Evolutionary conservation across 2,888 invertebrate genomes (phyloP).

Genomic region (Deroplatys truncata): DNA sequence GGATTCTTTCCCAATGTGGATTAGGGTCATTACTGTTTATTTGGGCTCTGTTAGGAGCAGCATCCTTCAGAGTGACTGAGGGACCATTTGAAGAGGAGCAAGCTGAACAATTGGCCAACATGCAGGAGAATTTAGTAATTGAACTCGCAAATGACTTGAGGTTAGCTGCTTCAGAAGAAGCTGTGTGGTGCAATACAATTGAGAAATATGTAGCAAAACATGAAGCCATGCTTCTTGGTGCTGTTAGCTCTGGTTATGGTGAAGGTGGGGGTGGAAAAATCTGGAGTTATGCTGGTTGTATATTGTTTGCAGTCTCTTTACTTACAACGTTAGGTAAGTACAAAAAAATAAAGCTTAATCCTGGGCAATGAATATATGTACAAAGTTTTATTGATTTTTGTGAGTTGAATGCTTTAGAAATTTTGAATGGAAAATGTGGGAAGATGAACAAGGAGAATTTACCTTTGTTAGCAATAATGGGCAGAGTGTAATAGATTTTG

Average conservation of each 20-base stretch:
- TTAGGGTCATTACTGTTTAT: constrained; percentile 54
- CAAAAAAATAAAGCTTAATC: too few relatives aligned
- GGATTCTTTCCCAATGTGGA: constrained; percentile 56
- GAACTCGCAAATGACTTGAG: constrained; percentile 61
- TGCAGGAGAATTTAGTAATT: constrained; percentile 57
- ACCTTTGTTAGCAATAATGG: too few relatives aligned
- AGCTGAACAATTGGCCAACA: constrained; percentile 53
- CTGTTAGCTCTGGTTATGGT: constrained; percentile 52
- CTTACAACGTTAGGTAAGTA: constrained; percentile 62
- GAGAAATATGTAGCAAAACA: constrained; percentile 54
- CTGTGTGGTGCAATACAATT: constrained; percentile 59
- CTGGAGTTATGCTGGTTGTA: constrained; percentile 65
- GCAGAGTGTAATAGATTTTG: too few relatives aligned
- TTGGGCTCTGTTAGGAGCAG: constrained; percentile 61
- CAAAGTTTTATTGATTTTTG: neutral
- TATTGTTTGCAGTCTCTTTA: constrained; percentile 64
- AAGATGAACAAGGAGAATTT: too few relatives aligned
- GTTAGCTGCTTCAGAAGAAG: constrained; percentile 50
- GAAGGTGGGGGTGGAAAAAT: constrained; percentile 52
- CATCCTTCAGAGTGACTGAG: constrained; percentile 62
- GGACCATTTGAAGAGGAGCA: constrained; percentile 58
- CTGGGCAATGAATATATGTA: neutral
- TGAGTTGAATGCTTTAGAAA: too few relatives aligned
- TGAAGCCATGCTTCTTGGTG: constrained; percentile 54
- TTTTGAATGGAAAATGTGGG: too few relatives aligned